phyloP scores from a whole-genome alignment of 2,113 vertebrate genomes.

The Conger conger region DNA sequence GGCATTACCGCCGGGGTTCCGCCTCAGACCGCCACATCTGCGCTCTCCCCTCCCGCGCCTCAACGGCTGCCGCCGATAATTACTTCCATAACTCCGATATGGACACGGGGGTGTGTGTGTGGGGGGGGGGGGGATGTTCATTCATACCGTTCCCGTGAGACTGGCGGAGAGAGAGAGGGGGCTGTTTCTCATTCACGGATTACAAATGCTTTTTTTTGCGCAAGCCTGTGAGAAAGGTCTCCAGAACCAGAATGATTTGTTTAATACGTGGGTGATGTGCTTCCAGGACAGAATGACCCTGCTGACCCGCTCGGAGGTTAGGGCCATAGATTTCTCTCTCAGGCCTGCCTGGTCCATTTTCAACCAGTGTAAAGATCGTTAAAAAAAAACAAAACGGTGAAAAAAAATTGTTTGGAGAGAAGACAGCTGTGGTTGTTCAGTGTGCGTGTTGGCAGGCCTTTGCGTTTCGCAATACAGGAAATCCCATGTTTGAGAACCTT shows the following conservation, averaged over 20 bases:
- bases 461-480: conserved; percentile 15
- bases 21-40: not conserved
- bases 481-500: not conserved
- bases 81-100: not conserved
- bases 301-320: too few relatives aligned
- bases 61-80: conserved; percentile 5
- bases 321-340: too few relatives aligned
- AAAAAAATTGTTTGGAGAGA: too few relatives aligned
- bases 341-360: too few relatives aligned
- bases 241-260: not conserved
- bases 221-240: not conserved
- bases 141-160: too few relatives aligned
- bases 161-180: not conserved
- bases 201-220: not conserved
- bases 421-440: conserved; percentile 3
- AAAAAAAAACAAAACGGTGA: too few relatives aligned
- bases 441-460: not conserved
- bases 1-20: conserved; percentile 6
- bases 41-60: not conserved
- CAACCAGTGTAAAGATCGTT: too few relatives aligned
- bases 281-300: too few relatives aligned
- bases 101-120: not conserved
- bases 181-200: not conserved
- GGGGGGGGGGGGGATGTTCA: not conserved
- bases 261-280: too few relatives aligned